These are phyloP conservation scores for Epirrhoe tristata DNA, from an alignment of 2,888 invertebrate genomes.

Conservation along the genomic window DNA sequence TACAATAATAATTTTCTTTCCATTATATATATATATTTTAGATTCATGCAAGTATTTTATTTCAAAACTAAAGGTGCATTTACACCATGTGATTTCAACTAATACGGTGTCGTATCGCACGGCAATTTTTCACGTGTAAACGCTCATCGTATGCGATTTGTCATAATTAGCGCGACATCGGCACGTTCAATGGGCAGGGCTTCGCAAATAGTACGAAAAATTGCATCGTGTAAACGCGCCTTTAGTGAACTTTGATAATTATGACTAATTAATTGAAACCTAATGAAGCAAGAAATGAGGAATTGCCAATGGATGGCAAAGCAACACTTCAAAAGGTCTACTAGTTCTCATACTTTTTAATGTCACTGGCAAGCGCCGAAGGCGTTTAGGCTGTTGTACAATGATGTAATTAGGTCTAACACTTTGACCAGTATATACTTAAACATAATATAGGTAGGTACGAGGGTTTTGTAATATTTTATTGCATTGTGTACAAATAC, in stretches of 20 bases:
- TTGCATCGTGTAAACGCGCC: too few relatives aligned
- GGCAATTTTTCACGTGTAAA: too few relatives aligned
- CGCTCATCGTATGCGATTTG: too few relatives aligned
- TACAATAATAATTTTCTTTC: too few relatives aligned
- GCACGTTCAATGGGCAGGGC: too few relatives aligned
- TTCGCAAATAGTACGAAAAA: too few relatives aligned
- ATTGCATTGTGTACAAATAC: not conserved
- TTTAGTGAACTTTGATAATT: slow-evolving; percentile 43
- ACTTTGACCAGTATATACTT: slow-evolving; percentile 28
- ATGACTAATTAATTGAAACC: slow-evolving; percentile 51
- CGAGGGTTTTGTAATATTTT: slow-evolving; percentile 1
- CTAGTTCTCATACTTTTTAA: slow-evolving; percentile 80
- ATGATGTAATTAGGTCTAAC: slow-evolving; percentile 41
- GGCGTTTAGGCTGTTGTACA: slow-evolving; percentile 55
- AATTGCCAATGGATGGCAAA: slow-evolving; percentile 66
- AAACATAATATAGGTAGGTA: not conserved
- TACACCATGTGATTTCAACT: too few relatives aligned
- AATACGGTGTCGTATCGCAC: too few relatives aligned
- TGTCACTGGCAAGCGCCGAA: slow-evolving; percentile 71
- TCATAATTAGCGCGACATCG: too few relatives aligned
- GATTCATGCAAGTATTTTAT: too few relatives aligned
- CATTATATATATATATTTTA: too few relatives aligned
- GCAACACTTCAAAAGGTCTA: slow-evolving; percentile 74
- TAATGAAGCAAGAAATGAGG: slow-evolving; percentile 49
- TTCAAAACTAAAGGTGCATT: too few relatives aligned